Conservation (phyloP, 2,888 invertebrate genomes). For the Pyrochroa serraticornis region DNA sequence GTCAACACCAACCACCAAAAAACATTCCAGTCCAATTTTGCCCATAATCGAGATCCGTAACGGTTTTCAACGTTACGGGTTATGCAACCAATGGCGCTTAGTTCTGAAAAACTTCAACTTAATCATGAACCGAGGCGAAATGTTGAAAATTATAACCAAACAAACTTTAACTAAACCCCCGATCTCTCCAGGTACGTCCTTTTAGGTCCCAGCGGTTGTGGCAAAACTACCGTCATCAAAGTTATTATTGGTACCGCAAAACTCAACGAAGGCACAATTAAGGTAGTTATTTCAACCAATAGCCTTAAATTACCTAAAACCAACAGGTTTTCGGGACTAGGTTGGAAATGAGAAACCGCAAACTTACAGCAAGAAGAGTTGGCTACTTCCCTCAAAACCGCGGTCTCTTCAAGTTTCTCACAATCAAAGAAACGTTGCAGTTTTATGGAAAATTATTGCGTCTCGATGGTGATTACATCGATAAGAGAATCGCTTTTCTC, state of each 20-base stretch:
- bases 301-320: no score
- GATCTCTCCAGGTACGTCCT: conserved; percentile 75
- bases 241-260: background rate
- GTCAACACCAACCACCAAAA: background rate
- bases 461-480: conserved; percentile 57
- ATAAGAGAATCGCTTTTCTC: no score
- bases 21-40: background rate
- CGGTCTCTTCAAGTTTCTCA: no score
- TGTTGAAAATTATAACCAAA: background rate
- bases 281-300: no score
- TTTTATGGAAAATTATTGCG: conserved; percentile 38
- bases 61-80: conserved; percentile 13
- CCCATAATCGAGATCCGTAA: background rate
- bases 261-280: background rate
- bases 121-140: background rate
- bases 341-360: no score
- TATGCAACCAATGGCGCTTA: background rate
- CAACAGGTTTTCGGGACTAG: no score
- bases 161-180: background rate
- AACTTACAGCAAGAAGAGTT: no score
- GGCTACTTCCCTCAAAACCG: no score
- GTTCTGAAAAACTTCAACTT: background rate
- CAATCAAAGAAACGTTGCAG: conserved; percentile 1
- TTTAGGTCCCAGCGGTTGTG: conserved; percentile 87
- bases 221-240: conserved; percentile 73